Percentiles rank a stretch among this genome's conserved stretches.
Conservation (phyloP, 2,113 vertebrate species). For the Strix uralensis region DNA sequence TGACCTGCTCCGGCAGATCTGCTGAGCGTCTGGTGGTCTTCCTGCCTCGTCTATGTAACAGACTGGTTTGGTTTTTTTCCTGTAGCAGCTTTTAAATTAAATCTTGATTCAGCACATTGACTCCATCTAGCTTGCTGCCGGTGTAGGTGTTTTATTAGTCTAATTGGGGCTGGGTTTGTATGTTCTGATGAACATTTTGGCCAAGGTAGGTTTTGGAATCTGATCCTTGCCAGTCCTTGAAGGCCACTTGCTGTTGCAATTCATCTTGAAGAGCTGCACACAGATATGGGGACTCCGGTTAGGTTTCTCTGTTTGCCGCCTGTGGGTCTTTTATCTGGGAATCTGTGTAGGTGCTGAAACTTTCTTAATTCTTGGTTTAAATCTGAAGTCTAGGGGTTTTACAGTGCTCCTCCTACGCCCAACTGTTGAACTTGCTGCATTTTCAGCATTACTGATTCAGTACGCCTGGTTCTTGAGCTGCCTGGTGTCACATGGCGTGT, state of each 20-base stretch:
- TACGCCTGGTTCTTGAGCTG: not conserved
- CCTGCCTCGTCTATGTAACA: accelerated
- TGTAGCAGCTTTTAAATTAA: not conserved
- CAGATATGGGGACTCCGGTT: not conserved
- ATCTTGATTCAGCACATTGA: not conserved
- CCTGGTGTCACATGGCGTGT: not conserved
- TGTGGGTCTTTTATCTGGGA: not conserved
- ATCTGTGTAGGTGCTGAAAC: not conserved
- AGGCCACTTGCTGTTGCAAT: not conserved
- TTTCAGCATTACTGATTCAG: not conserved
- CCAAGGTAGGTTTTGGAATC: not conserved
- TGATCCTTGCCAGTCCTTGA: not conserved
- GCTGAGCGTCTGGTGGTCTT: not conserved
- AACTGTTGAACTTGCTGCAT: not conserved
- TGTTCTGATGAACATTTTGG: not conserved
- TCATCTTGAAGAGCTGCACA: not conserved
- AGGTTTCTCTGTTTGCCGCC: not conserved
- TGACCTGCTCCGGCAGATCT: not conserved
- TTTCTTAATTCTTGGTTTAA: not conserved
- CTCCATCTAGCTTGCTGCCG: not conserved
- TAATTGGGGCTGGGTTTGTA: not conserved
- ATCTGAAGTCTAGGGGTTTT: not conserved
- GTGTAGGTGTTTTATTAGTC: not conserved
- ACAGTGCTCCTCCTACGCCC: not conserved
- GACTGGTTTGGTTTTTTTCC: not conserved